phyloP scores from a whole-genome alignment of 2,888 invertebrate genomes.

The Hybos culiciformis region DNA sequence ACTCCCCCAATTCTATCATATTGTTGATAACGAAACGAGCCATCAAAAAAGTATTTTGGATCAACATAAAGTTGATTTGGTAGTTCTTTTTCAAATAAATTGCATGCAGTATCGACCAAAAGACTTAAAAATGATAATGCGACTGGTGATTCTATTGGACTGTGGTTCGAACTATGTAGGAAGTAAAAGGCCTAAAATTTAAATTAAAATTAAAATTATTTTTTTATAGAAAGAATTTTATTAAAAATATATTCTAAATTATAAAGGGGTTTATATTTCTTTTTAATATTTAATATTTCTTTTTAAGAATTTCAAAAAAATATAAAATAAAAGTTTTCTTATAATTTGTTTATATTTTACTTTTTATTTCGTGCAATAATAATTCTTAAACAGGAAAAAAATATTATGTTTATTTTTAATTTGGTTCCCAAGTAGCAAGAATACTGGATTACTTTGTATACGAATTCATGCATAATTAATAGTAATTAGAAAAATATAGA shows the following conservation, averaged over 20 bases:
- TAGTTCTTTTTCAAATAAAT: constrained; percentile 24
- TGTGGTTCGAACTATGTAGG: constrained; percentile 31
- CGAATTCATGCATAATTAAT: too few relatives aligned
- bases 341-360: too few relatives aligned
- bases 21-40: constrained; percentile 30
- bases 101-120: constrained; percentile 25
- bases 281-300: too few relatives aligned
- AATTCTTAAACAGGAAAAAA: too few relatives aligned
- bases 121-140: constrained; percentile 31
- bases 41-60: constrained; percentile 28
- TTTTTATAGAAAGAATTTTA: neutral
- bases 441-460: too few relatives aligned
- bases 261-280: neutral
- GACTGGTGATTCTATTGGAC: constrained; percentile 31
- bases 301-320: too few relatives aligned
- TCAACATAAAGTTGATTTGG: constrained; percentile 22
- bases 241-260: neutral
- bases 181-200: constrained; percentile 32
- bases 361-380: too few relatives aligned
- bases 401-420: too few relatives aligned
- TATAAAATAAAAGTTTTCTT: too few relatives aligned
- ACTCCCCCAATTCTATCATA: constrained; percentile 35
- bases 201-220: too few relatives aligned
- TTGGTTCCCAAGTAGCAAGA: too few relatives aligned
- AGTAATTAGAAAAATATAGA: too few relatives aligned